Conservation (phyloP, 2,113 vertebrate species). For the Cyprichromis sp. region DNA sequence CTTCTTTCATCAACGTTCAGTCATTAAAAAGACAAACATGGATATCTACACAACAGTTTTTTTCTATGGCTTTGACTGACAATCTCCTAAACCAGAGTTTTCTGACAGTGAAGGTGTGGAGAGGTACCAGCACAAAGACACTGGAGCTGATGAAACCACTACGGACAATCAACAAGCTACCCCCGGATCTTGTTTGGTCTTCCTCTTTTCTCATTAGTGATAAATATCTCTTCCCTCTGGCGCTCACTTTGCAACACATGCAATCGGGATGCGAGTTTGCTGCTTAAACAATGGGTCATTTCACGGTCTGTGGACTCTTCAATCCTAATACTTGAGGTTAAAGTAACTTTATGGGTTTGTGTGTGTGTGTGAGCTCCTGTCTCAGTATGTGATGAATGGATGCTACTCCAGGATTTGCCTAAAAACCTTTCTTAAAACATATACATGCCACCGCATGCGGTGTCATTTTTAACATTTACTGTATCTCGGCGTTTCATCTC, state of each 20-base stretch:
- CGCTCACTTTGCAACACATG: not conserved
- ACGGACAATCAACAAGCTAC: slow-evolving; percentile 14
- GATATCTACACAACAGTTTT: not conserved
- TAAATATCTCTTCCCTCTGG: not conserved
- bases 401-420: slow-evolving; percentile 18
- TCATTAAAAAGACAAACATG: not conserved
- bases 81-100: not conserved
- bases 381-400: not conserved
- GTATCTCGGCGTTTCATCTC: slow-evolving; percentile 19
- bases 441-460: not conserved
- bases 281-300: not conserved
- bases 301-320: not conserved
- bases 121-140: slow-evolving; percentile 10
- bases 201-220: not conserved
- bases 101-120: not conserved
- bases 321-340: not conserved
- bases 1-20: not conserved
- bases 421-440: slow-evolving; percentile 37
- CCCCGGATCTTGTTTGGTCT: not conserved
- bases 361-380: not conserved
- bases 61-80: not conserved
- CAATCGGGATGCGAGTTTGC: not conserved
- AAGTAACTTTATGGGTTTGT: not conserved
- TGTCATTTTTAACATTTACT: slow-evolving; percentile 31
- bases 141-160: not conserved